A percentile compares a stretch with the other conserved stretches of the same genome.
phyloP scores from a whole-genome alignment of 2,797 vertebrate genomes.

The Enteromius anoplus region DNA sequence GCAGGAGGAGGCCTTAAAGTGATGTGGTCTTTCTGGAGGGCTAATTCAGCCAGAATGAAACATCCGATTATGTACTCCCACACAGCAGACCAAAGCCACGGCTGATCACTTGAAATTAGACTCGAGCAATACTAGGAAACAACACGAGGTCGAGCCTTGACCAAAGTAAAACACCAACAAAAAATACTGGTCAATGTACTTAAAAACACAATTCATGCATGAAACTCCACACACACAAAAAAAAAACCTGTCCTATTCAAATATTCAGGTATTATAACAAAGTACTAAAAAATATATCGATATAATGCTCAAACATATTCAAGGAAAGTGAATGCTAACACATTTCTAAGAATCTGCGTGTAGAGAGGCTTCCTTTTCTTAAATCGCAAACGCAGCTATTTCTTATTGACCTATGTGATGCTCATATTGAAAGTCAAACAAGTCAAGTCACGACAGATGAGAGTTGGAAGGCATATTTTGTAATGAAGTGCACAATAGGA shows the following conservation, averaged over 20 bases:
- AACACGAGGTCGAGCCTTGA: slow-evolving; percentile 11
- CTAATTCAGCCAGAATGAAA: slow-evolving; percentile 60
- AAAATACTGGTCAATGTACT: not conserved
- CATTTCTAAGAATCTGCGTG: not conserved
- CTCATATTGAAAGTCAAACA: slow-evolving; percentile 2
- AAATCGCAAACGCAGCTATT: not conserved
- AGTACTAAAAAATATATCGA: not conserved
- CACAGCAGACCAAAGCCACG: slow-evolving; percentile 51
- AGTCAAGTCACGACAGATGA: slow-evolving; percentile 9
- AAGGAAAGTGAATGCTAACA: not conserved
- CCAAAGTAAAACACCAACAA: not conserved
- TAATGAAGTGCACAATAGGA: slow-evolving; percentile 5
- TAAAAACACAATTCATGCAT: not conserved
- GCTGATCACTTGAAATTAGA: slow-evolving; percentile 57
- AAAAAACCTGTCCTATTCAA: not conserved
- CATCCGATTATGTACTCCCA: slow-evolving; percentile 63
- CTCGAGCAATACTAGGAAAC: slow-evolving; percentile 39
- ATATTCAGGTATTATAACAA: not conserved
- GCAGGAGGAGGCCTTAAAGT: slow-evolving; percentile 60
- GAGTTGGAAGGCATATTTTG: not conserved
- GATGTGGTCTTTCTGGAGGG: slow-evolving; percentile 63
- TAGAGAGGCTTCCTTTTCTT: not conserved
- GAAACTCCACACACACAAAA: not conserved
- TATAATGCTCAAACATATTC: not conserved
- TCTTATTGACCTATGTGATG: not conserved